These are phyloP conservation scores for Caenorhabditis sp. DNA, from an alignment of 2,888 invertebrate species.

Conservation along the genomic window DNA sequence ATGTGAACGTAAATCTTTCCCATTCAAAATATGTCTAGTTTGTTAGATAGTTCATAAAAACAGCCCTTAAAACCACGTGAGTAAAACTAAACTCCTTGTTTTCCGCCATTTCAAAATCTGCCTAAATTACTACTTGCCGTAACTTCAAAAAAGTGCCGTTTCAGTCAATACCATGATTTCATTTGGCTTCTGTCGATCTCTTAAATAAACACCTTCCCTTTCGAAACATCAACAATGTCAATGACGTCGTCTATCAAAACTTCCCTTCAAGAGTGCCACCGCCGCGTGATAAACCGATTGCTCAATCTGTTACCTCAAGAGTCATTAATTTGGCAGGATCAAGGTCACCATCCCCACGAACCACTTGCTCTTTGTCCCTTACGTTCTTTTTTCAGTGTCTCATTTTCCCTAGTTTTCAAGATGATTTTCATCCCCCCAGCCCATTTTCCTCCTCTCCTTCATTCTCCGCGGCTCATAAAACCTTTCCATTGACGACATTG, in stretches of 20 bases:
- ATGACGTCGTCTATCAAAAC: slow-evolving; percentile 16
- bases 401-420: slow-evolving; percentile 2
- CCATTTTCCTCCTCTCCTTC: background rate
- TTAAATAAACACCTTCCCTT: background rate
- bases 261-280: background rate
- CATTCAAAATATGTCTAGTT: too few species aligned
- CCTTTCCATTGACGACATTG: slow-evolving; percentile 61
- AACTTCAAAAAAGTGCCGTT: too few species aligned
- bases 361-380: slow-evolving; percentile 8
- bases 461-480: slow-evolving; percentile 56
- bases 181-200: background rate
- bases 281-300: slow-evolving; percentile 14
- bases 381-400: slow-evolving; percentile 16
- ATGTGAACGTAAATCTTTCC: too few species aligned
- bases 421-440: slow-evolving; percentile 2
- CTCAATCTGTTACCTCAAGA: slow-evolving; percentile 12
- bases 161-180: background rate
- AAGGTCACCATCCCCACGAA: slow-evolving; percentile 23
- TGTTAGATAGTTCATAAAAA: too few species aligned
- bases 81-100: too few species aligned
- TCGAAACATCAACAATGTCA: slow-evolving; percentile 8
- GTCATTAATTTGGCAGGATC: slow-evolving; percentile 28
- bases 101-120: too few species aligned
- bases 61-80: too few species aligned
- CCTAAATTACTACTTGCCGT: too few species aligned